Conservation (phyloP, 2,888 invertebrate genomes). For the Trypoxylon attenuatum region DNA sequence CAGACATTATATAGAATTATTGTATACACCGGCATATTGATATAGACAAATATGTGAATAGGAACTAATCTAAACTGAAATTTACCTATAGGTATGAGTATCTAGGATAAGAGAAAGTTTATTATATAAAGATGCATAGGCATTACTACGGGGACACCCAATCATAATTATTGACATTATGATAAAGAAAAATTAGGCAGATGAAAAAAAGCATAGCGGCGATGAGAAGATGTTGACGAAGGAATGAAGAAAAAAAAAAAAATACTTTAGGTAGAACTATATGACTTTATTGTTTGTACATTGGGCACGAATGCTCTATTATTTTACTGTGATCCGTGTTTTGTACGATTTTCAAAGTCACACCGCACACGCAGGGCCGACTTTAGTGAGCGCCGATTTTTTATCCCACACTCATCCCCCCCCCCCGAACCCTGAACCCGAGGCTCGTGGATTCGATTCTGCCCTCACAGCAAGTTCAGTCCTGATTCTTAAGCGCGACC, state of each 20-base stretch:
- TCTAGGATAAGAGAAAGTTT: slow-evolving; percentile 65
- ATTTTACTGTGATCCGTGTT: slow-evolving; percentile 66
- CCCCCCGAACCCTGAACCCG: too few species aligned
- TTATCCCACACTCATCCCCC: too few species aligned
- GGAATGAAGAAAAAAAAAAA: slow-evolving; percentile 40
- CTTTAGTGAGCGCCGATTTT: slow-evolving; percentile 34
- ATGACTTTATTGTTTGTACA: slow-evolving; percentile 66
- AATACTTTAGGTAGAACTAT: slow-evolving; percentile 52
- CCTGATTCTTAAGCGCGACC: too few species aligned
- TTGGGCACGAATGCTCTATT: slow-evolving; percentile 67
- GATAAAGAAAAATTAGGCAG: slow-evolving; percentile 35
- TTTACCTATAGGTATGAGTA: slow-evolving; percentile 64
- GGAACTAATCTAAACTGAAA: slow-evolving; percentile 65
- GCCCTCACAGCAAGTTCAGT: too few species aligned
- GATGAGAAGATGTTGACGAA: slow-evolving; percentile 59
- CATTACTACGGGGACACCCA: slow-evolving; percentile 62
- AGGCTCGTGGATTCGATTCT: too few species aligned
- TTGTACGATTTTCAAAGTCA: slow-evolving; percentile 67
- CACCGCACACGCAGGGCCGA: slow-evolving; percentile 57
- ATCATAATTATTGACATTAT: slow-evolving; percentile 61
- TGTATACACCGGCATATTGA: slow-evolving; percentile 70
- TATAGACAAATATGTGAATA: slow-evolving; percentile 72
- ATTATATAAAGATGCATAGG: slow-evolving; percentile 67
- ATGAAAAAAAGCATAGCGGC: slow-evolving; percentile 36
- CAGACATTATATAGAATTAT: slow-evolving; percentile 63